Percentiles rank a stretch among this genome's conserved stretches.
These are phyloP conservation scores for Excalfactoria chinensis DNA, from an alignment of 2,113 vertebrate genomes.

Conservation along the genomic window DNA sequence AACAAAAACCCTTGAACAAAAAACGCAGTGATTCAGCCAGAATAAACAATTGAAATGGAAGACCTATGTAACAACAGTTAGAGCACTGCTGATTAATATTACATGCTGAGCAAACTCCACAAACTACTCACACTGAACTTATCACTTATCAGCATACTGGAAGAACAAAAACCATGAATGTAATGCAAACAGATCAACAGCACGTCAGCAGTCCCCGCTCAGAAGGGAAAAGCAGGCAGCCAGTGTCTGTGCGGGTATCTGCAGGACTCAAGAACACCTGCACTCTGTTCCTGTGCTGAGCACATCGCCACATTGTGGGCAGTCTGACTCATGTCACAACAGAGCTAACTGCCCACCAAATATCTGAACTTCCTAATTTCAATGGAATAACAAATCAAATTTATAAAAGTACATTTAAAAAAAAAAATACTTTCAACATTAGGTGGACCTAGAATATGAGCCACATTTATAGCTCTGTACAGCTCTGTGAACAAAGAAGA, in stretches of 20 bases:
- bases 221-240: background rate
- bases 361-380: accelerated
- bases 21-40: background rate
- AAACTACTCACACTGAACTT: background rate
- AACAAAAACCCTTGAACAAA: background rate
- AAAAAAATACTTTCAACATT: background rate
- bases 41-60: background rate
- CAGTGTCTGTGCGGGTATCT: background rate
- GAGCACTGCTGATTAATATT: background rate
- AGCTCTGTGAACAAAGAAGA: background rate
- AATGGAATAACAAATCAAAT: background rate
- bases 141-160: background rate
- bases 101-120: background rate
- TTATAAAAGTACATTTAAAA: background rate
- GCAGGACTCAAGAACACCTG: background rate
- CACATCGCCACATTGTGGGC: background rate
- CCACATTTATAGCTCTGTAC: background rate
- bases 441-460: background rate
- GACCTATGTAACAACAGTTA: background rate
- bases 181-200: background rate
- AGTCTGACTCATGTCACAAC: accelerated
- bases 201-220: background rate
- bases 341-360: background rate
- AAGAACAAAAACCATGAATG: accelerated
- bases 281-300: background rate